Base-by-base conservation (phyloP, 2,888 invertebrate genomes). In the Alsophila aescularia region DNA sequence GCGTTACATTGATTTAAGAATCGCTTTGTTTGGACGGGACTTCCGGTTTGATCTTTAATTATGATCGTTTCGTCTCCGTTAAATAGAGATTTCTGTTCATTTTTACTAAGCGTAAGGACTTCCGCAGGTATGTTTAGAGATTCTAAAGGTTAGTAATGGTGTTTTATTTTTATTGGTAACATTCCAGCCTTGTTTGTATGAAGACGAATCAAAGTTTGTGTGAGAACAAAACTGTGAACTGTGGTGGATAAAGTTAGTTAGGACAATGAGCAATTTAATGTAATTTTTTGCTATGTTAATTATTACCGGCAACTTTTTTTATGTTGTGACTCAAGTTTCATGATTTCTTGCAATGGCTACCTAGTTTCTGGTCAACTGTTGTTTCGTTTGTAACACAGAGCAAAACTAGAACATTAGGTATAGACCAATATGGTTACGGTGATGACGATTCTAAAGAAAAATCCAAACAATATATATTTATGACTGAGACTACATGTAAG, bases 1-100 rank as follows among this genome's bases (percentile, higher is more conserved):
- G 67, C 71, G 64, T 73, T 67, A 65, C 69, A 76, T 76, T 70
- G 71, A 70, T 77, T 74, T 63, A 51, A 58, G 62, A 69, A 60
- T 63, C 62, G 66, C 58, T 69, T 66, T 62, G 64, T 63, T 59
- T 58, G 47, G 51, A 53, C 58, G 10, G 51, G 31, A 51, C 55
- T 62, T 64, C 62, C 61, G 58, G 59, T 43, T 48, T 35, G 16
- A 48, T 55, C 50, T 57, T 62, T 56, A 55, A 62, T 56, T 60
- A 58, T 52, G 57, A 43, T 29, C 36, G 37, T 48, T 53, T 31
- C 49, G 34, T 27, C 15, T 34, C 34, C 21, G 41, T 43, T 49
- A 39, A n/a, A 44, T 43, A 13, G 39, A 27, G 42, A 37, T 32
- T 49, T 43, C 10, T 54, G 53, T 48, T 45, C 45, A 16, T 14